These are phyloP conservation scores for Microplitis manilae DNA, from an alignment of 2,888 invertebrate genomes.

Conservation along the genomic window DNA sequence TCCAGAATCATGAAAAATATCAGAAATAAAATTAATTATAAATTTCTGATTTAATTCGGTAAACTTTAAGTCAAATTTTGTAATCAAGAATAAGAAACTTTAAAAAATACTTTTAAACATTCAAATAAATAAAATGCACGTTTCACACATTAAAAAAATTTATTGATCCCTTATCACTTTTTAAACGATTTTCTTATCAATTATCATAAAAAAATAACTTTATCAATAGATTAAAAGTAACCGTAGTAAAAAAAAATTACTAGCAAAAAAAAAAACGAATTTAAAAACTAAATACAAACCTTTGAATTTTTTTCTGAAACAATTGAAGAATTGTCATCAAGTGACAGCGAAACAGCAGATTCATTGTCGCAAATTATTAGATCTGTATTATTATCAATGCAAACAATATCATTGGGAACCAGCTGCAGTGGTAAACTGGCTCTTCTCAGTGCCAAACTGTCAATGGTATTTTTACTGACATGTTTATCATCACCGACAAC, in stretches of 20 bases:
- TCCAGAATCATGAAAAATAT: too few relatives aligned
- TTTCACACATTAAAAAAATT: neutral
- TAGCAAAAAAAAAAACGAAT: neutral
- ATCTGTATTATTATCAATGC: constrained; percentile 38
- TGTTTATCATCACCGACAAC: constrained; percentile 20
- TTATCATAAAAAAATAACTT: neutral
- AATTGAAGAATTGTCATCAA: constrained; percentile 32
- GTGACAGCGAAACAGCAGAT: constrained; percentile 14
- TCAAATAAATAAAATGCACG: neutral
- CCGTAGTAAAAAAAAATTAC: neutral
- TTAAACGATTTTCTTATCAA: neutral
- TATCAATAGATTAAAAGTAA: neutral
- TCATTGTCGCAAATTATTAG: constrained; percentile 16
- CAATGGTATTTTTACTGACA: constrained; percentile 55
- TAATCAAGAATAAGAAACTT: neutral
- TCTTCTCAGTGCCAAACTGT: constrained; percentile 64
- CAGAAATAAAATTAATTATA: too few relatives aligned
- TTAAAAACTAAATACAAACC: neutral
- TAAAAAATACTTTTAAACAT: neutral
- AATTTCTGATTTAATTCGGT: too few relatives aligned
- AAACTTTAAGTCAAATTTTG: too few relatives aligned
- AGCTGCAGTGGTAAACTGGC: constrained; percentile 62
- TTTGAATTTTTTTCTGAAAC: neutral
- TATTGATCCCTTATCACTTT: neutral
- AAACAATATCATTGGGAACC: constrained; percentile 55